A percentile compares a stretch with the other conserved stretches of the same genome.
Conservation (phyloP, 1,140 invertebrate genomes). For the Pteromalus puparum region DNA sequence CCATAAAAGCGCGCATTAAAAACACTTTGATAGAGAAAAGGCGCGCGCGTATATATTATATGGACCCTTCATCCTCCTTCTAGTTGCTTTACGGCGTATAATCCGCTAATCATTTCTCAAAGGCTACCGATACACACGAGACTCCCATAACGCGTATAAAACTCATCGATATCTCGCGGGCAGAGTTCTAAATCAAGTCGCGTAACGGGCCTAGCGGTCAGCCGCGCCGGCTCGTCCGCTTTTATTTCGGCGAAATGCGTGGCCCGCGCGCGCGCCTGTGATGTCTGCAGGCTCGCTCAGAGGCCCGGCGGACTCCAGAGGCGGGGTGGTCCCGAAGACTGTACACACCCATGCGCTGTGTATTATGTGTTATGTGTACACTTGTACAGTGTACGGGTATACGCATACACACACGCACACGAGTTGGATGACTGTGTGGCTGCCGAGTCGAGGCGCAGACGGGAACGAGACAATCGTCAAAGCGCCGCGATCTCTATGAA, state of each 20-base stretch:
- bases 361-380: too few species aligned
- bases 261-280: neutral
- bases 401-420: too few species aligned
- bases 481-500: slow-evolving; percentile 56
- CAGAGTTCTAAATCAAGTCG: slow-evolving; percentile 44
- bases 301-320: neutral
- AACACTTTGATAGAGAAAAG: slow-evolving; percentile 48
- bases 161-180: slow-evolving; percentile 29
- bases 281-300: neutral
- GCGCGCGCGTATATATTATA: neutral
- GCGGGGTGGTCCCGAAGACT: slow-evolving; percentile 3
- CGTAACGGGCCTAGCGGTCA: neutral
- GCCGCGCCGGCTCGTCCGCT: too few species aligned
- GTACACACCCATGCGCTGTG: too few species aligned
- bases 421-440: too few species aligned
- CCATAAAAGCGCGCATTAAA: slow-evolving; percentile 47
- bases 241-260: slow-evolving; percentile 35
- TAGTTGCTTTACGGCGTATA: slow-evolving; percentile 22
- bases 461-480: slow-evolving; percentile 48
- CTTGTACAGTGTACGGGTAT: too few species aligned
- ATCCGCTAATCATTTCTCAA: slow-evolving; percentile 36
- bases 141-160: neutral
- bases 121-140: slow-evolving; percentile 18
- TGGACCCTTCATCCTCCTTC: neutral
- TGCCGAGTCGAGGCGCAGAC: neutral